A percentile compares a stretch with the other conserved stretches of the same genome.
These are phyloP conservation scores for Montipora capricornis DNA, from an alignment of 64 coral and sea anemone species.

Conservation along the genomic window DNA sequence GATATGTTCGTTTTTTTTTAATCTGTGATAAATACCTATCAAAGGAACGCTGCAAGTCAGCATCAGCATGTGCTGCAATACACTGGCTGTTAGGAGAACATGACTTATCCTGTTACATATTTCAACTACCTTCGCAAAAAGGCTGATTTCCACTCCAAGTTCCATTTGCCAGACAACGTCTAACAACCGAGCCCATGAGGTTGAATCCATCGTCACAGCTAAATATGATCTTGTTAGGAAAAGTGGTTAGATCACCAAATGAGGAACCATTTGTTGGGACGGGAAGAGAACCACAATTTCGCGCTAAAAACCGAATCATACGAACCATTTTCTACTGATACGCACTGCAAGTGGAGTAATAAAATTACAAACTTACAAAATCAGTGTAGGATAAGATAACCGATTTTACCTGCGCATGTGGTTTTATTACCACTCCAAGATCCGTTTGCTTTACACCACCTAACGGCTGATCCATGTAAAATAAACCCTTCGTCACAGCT, in stretches of 20 bases:
- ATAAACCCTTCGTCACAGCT: constrained; percentile 39
- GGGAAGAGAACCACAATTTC: constrained; percentile 26
- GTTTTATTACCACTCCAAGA: constrained; percentile 31
- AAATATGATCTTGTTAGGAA: constrained; percentile 22
- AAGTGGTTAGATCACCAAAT: neutral
- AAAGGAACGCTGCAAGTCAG: no score
- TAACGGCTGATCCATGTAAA: constrained; percentile 26
- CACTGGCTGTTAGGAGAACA: no score
- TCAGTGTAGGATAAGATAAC: no score
- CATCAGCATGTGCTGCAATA: no score
- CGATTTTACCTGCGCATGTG: constrained; percentile 19
- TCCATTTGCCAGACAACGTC: constrained; percentile 37
- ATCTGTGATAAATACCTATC: no score
- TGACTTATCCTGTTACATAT: no score
- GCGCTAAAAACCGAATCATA: neutral
- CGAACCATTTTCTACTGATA: neutral
- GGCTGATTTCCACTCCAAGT: constrained; percentile 49
- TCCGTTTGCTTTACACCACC: constrained; percentile 32
- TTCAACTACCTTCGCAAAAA: neutral
- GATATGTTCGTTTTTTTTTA: no score
- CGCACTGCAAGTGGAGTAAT: no score
- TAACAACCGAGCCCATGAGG: constrained; percentile 3
- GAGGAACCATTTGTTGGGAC: neutral
- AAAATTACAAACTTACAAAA: no score
- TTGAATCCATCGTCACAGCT: constrained; percentile 67